Conservation (phyloP, 2,888 invertebrate species). For the Epistrophe eligans region DNA sequence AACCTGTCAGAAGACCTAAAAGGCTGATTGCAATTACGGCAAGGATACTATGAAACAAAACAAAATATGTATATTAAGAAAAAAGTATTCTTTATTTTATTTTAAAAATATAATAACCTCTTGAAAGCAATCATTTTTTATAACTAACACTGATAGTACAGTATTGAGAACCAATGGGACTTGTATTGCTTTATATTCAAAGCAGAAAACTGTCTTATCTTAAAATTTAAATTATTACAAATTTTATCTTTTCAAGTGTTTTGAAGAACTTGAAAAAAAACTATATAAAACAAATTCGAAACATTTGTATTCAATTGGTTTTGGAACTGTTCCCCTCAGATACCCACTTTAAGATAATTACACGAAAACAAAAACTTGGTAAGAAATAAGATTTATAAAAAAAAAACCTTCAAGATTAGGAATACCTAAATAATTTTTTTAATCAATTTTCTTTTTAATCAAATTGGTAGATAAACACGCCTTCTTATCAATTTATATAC, state of each 20-base stretch:
- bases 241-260: background rate
- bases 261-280: background rate
- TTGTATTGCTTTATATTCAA: background rate
- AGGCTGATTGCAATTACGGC: background rate
- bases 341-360: too few relatives aligned
- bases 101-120: too few relatives aligned
- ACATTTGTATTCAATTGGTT: background rate
- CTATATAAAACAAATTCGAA: background rate
- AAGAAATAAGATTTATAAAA: too few relatives aligned
- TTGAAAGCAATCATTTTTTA: conserved; percentile 11
- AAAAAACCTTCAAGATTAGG: too few relatives aligned
- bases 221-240: background rate
- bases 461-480: too few relatives aligned
- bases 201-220: background rate
- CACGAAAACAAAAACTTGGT: too few relatives aligned
- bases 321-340: background rate
- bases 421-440: too few relatives aligned
- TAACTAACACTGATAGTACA: background rate
- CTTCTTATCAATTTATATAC: too few relatives aligned
- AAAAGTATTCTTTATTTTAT: background rate
- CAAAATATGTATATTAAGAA: background rate
- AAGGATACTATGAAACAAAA: conserved; percentile 1
- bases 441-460: too few relatives aligned
- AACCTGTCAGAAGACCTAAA: background rate
- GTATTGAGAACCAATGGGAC: background rate